phyloP scores from a whole-genome alignment of 2,113 vertebrate species.

The Perognathus longimembris region DNA sequence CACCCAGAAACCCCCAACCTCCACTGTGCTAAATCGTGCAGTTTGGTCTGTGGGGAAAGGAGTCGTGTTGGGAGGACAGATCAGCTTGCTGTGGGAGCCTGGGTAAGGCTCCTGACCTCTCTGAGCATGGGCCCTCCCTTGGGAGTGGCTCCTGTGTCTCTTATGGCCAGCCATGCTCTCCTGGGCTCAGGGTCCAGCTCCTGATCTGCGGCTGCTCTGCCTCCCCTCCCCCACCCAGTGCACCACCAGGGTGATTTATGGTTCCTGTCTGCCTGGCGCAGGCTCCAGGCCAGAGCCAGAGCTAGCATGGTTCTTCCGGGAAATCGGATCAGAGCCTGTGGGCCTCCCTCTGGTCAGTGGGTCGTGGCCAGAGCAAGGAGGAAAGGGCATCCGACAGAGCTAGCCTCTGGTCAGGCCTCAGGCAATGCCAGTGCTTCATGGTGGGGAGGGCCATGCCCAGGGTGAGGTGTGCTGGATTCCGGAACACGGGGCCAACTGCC shows the following conservation, averaged over 20 bases:
- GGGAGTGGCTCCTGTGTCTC: neutral
- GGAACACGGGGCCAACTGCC: neutral
- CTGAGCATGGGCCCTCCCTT: neutral
- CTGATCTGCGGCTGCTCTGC: neutral
- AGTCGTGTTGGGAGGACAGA: neutral
- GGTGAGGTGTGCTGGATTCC: too few relatives aligned
- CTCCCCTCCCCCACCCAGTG: constrained; percentile 23
- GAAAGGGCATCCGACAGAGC: neutral
- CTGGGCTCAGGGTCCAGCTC: neutral
- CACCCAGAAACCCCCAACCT: neutral
- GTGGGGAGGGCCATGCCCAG: neutral
- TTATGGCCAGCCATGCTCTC: too few relatives aligned
- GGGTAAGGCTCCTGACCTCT: neutral
- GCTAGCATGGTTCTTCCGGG: neutral
- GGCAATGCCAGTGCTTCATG: neutral
- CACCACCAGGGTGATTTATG: constrained; percentile 61
- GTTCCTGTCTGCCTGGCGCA: neutral
- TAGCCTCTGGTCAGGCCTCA: neutral
- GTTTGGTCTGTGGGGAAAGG: neutral
- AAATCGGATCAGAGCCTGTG: neutral
- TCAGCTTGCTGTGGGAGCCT: neutral
- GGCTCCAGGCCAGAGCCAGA: neutral
- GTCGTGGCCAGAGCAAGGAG: neutral
- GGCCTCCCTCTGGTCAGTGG: neutral
- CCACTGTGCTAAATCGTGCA: neutral